phyloP scores from a whole-genome alignment of 2,113 vertebrate genomes.

The Hippocampus mohnikei region DNA sequence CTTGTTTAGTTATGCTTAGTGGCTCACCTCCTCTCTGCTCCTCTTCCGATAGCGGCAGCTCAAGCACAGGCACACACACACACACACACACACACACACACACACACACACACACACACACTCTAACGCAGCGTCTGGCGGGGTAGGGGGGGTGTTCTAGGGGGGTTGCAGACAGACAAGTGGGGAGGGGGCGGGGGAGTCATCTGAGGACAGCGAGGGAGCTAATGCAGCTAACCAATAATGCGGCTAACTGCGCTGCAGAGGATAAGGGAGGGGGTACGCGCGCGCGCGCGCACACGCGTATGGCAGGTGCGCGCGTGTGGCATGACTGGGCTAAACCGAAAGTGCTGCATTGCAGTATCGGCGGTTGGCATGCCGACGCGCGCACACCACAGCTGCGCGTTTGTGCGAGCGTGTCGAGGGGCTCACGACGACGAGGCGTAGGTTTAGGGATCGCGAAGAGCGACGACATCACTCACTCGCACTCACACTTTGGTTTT shows the following conservation, averaged over 20 bases:
- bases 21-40: constrained; percentile 54
- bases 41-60: constrained; percentile 53
- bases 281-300: not conserved
- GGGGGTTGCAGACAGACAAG: constrained; percentile 58
- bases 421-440: too few species aligned
- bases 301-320: constrained; percentile 34
- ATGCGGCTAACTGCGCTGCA: constrained; percentile 70
- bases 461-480: constrained; percentile 1
- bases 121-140: constrained; percentile 72
- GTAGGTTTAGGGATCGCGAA: too few species aligned
- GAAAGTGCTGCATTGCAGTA: constrained; percentile 77
- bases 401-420: too few species aligned
- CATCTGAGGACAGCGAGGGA: constrained; percentile 75
- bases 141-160: constrained; percentile 27
- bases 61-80: too few species aligned
- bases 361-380: constrained; percentile 73
- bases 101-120: too few species aligned
- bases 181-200: constrained; percentile 66
- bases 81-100: too few species aligned
- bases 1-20: constrained; percentile 25
- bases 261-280: constrained; percentile 44
- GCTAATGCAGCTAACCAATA: constrained; percentile 70
- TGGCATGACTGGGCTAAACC: constrained; percentile 67
- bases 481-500: not conserved
- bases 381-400: constrained; percentile 1